phyloP scores from a whole-genome alignment of 2,888 invertebrate species.

The Aspidiotus rigidus region DNA sequence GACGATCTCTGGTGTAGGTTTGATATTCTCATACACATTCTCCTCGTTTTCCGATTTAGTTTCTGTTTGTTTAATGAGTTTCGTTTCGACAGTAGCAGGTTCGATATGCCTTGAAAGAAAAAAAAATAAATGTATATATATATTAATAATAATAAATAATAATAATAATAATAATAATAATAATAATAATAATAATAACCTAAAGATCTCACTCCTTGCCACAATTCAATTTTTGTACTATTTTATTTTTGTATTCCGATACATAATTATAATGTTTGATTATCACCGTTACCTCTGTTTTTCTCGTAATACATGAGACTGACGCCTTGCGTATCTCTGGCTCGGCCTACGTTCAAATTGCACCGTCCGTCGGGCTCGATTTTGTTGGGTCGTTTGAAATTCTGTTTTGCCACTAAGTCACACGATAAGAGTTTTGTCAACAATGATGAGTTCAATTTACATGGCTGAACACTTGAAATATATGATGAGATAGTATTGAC shows the following conservation, averaged over 20 bases:
- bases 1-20: background rate
- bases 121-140: too few species aligned
- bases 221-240: too few species aligned
- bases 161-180: too few species aligned
- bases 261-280: background rate
- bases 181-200: background rate
- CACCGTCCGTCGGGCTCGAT: conserved; percentile 80
- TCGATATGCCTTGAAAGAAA: background rate
- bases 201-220: too few species aligned
- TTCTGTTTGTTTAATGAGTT: background rate
- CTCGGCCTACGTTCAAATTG: conserved; percentile 94
- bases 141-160: background rate
- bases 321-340: conserved; percentile 87
- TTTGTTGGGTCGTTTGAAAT: conserved; percentile 89
- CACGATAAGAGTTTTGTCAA: background rate
- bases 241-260: background rate
- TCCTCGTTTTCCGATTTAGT: background rate
- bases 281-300: conserved; percentile 53
- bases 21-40: conserved; percentile 5
- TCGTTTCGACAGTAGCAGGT: background rate
- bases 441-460: background rate
- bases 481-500: conserved; percentile 5
- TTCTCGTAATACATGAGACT: conserved; percentile 77
- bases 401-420: conserved; percentile 81
- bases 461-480: conserved; percentile 1